phyloP scores from a whole-genome alignment of 2,113 vertebrate genomes.

The Leiothrix lutea region DNA sequence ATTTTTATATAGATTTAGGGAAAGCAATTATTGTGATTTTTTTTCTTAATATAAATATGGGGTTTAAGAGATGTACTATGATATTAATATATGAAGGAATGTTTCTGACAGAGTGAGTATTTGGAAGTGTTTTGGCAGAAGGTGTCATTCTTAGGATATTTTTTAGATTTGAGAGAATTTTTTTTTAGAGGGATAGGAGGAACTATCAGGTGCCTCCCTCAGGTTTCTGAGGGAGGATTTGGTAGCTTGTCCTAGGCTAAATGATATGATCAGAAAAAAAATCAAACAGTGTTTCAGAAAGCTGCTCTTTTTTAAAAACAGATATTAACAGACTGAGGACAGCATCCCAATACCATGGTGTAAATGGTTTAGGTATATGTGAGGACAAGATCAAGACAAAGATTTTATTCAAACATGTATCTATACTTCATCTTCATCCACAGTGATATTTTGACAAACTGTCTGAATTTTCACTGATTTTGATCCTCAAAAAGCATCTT shows the following conservation, averaged over 20 bases:
- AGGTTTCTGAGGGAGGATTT: background rate
- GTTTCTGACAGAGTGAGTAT: background rate
- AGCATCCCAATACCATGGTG: background rate
- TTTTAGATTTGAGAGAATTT: background rate
- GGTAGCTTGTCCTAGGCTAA: background rate
- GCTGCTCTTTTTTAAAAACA: background rate
- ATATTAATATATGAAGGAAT: background rate
- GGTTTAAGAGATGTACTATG: background rate
- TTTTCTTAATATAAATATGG: background rate
- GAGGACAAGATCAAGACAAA: background rate
- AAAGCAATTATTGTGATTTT: background rate
- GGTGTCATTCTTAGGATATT: background rate
- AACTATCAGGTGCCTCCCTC: no score
- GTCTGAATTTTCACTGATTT: background rate
- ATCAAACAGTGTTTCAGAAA: background rate
- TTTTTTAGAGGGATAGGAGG: background rate
- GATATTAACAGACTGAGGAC: background rate
- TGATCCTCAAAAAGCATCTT: background rate
- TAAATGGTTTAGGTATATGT: background rate
- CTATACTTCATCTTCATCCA: background rate
- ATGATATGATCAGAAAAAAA: background rate
- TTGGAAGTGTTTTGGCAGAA: background rate
- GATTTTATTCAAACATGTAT: background rate
- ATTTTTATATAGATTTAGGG: background rate
- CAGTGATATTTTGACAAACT: background rate